These are phyloP conservation scores for Mionectes macconnelli DNA, from an alignment of 2,113 vertebrate species.

Conservation along the genomic window DNA sequence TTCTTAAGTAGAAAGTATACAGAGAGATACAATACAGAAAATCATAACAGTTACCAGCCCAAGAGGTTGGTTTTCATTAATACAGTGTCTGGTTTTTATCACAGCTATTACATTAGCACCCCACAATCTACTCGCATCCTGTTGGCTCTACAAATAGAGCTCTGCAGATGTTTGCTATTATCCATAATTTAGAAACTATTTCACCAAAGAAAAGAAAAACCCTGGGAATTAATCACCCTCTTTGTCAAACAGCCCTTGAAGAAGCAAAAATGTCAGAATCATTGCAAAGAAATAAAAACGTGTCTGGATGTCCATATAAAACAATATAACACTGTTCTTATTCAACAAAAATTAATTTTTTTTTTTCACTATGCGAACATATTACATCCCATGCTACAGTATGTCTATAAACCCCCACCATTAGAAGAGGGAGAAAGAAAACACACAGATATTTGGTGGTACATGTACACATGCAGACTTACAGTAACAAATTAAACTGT, in stretches of 20 bases:
- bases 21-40: neutral
- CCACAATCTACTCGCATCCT: conserved; percentile 37
- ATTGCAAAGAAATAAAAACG: neutral
- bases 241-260: neutral
- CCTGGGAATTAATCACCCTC: neutral
- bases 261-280: neutral
- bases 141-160: conserved; percentile 26
- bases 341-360: neutral
- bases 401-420: neutral
- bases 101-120: conserved; percentile 20
- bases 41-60: neutral
- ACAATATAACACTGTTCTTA: neutral
- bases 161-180: conserved; percentile 57
- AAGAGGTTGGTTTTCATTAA: neutral
- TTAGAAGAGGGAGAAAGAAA: neutral
- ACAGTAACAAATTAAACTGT: neutral
- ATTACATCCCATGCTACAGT: neutral
- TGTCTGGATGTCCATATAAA: neutral
- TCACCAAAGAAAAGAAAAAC: neutral
- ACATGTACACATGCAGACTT: neutral
- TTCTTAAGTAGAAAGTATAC: neutral
- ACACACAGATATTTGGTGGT: neutral
- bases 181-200: conserved; percentile 38
- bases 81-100: conserved; percentile 14
- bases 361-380: neutral